Conservation (phyloP, 2,113 vertebrate species). For the Struthidea cinerea region DNA sequence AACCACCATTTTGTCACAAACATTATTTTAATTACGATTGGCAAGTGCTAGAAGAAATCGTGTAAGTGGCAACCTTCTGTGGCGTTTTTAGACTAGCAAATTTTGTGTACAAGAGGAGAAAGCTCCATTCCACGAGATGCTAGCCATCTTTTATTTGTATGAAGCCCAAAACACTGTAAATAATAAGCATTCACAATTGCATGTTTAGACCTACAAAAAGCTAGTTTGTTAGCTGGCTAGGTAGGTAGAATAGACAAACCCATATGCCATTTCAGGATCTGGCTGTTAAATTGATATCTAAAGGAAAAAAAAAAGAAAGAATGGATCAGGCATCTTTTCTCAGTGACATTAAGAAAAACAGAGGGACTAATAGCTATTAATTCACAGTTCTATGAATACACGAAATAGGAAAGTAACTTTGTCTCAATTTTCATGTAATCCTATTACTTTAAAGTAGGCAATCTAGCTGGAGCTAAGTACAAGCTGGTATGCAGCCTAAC, state of each 20-base stretch:
- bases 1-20: neutral
- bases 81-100: neutral
- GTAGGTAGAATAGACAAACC: neutral
- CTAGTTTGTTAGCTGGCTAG: rapidly evolving
- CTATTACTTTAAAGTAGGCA: neutral
- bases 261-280: neutral
- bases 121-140: neutral
- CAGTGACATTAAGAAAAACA: neutral
- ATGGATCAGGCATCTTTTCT: neutral
- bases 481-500: neutral
- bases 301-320: neutral
- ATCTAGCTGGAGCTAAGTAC: neutral
- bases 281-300: neutral
- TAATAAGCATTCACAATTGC: neutral
- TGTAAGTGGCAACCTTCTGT: neutral
- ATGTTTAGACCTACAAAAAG: neutral
- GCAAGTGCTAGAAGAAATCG: neutral
- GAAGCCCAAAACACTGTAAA: neutral
- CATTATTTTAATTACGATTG: neutral
- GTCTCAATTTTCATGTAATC: neutral
- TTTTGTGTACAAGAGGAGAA: rapidly evolving
- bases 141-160: neutral
- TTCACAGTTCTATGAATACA: neutral
- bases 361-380: neutral
- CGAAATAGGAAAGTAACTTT: neutral